A percentile compares a stretch with the other conserved stretches of the same genome.
Evolutionary conservation across 2,888 invertebrate genomes (phyloP).

Genomic region (Rhynchonema sp.): DNA sequence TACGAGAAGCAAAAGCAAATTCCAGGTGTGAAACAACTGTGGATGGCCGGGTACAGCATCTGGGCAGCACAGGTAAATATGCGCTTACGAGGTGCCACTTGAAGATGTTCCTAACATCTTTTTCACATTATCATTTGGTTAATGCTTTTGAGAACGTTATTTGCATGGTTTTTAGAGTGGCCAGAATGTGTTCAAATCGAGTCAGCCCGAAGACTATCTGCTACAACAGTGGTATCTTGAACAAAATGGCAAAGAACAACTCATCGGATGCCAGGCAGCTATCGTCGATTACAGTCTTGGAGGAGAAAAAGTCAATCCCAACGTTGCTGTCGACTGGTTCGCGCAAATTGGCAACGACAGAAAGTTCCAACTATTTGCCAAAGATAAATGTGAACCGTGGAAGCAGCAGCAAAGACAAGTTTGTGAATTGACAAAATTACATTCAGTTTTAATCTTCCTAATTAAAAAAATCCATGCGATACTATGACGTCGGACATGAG

Average conservation of each 20-base stretch:
- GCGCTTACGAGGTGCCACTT: no score
- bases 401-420: no score
- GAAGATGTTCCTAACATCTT: no score
- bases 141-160: no score
- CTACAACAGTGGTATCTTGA: not conserved
- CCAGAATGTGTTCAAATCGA: not conserved
- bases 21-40: not conserved
- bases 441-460: no score
- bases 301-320: not conserved
- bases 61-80: not conserved
- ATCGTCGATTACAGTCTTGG: not conserved
- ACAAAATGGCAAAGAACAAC: not conserved
- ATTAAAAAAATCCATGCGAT: no score
- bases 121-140: not conserved
- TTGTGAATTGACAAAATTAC: no score
- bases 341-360: not conserved
- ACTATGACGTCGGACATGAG: no score
- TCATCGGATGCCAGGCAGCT: not conserved
- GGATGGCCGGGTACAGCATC: not conserved
- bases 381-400: no score
- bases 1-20: not conserved
- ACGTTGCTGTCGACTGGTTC: not conserved
- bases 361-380: no score
- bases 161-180: not conserved
- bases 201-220: not conserved